Conservation (phyloP, 2,113 vertebrate genomes). For the Nothobranchius furzeri region DNA sequence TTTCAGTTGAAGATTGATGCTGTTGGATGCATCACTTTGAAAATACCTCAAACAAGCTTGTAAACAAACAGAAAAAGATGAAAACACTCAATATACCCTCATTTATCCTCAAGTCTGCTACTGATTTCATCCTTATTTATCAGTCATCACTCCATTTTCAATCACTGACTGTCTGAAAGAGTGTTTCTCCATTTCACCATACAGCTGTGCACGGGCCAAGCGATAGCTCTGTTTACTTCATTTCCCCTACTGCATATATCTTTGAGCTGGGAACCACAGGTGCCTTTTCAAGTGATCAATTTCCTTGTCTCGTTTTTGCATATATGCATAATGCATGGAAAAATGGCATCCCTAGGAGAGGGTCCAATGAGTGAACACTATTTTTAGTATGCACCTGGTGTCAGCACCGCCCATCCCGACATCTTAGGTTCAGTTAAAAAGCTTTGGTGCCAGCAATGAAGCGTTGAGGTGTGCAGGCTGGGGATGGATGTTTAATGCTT, state of each 20-base stretch:
- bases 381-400: conserved; percentile 76
- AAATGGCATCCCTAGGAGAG: conserved; percentile 63
- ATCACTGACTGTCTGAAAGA: conserved; percentile 39
- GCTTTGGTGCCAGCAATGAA: conserved; percentile 30
- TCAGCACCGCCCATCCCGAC: conserved; percentile 55
- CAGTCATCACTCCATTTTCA: conserved; percentile 42
- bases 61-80: conserved; percentile 15
- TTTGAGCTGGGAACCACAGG: conserved; percentile 68
- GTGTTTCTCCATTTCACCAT: conserved; percentile 44
- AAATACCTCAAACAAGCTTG: conserved; percentile 29
- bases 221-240: conserved; percentile 56
- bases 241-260: conserved; percentile 66
- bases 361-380: conserved; percentile 67
- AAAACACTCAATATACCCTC: conserved; percentile 16
- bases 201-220: conserved; percentile 58
- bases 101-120: conserved; percentile 19
- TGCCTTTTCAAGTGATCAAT: conserved; percentile 74
- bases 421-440: conserved; percentile 59
- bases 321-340: conserved; percentile 76
- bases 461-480: conserved; percentile 28
- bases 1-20: conserved; percentile 6
- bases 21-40: background rate
- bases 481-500: conserved; percentile 25
- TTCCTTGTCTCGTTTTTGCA: conserved; percentile 71
- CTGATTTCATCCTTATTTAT: conserved; percentile 43